Percentiles rank a stretch among this genome's conserved stretches.
Evolutionary conservation across 2,888 invertebrate genomes (phyloP).

Genomic region (Mantis religiosa): DNA sequence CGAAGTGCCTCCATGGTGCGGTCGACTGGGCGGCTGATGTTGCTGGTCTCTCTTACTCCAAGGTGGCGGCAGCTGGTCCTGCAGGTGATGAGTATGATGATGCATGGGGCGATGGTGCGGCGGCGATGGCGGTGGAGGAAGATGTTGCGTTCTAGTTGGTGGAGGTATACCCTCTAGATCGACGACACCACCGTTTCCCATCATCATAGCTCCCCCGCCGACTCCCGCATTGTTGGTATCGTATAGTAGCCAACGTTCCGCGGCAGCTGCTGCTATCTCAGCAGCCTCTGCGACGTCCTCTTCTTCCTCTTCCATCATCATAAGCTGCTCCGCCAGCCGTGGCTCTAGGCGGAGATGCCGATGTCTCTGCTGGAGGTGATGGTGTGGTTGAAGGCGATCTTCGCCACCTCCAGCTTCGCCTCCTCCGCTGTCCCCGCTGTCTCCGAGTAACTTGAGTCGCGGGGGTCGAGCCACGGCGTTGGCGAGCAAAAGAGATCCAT

Average conservation of each 20-base stretch:
- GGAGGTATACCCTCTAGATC: slow-evolving; percentile 24
- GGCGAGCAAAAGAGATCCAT: slow-evolving; percentile 29
- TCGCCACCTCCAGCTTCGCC: slow-evolving; percentile 28
- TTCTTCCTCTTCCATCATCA: slow-evolving; percentile 14
- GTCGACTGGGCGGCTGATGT: neutral
- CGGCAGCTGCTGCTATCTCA: slow-evolving; percentile 20
- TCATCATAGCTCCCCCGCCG: slow-evolving; percentile 17
- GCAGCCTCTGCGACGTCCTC: slow-evolving; percentile 23
- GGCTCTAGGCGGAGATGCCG: slow-evolving; percentile 27
- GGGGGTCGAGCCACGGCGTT: slow-evolving; percentile 40
- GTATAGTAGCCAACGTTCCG: slow-evolving; percentile 26
- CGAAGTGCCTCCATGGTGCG: neutral
- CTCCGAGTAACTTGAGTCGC: slow-evolving; percentile 37
- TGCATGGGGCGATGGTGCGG: slow-evolving; percentile 2
- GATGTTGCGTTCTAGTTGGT: neutral
- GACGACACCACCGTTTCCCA: slow-evolving; percentile 20
- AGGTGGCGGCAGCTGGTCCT: slow-evolving; percentile 18
- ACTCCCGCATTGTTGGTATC: slow-evolving; percentile 19
- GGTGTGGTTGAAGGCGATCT: slow-evolving; percentile 35
- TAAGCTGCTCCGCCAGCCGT: neutral
- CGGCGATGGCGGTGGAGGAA: neutral
- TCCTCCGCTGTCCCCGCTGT: slow-evolving; percentile 23
- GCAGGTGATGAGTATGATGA: slow-evolving; percentile 1
- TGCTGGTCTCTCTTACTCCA: slow-evolving; percentile 25
- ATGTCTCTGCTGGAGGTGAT: slow-evolving; percentile 32